These are phyloP conservation scores for Oryzias curvinotus DNA, from an alignment of 2,113 vertebrate species.

Conservation along the genomic window DNA sequence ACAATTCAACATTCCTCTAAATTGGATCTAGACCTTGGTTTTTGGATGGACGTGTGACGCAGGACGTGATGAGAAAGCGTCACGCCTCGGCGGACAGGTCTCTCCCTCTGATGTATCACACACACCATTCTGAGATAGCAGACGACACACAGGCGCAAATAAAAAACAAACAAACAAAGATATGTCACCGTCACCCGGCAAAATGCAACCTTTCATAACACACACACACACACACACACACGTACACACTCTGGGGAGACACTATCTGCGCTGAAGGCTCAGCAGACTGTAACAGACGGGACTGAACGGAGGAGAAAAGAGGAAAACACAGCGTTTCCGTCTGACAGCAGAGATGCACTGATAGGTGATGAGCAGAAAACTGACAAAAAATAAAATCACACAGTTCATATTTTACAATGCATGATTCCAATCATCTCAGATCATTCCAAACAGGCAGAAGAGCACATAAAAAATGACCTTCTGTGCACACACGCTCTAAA, in stretches of 20 bases:
- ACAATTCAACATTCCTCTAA: too few relatives aligned
- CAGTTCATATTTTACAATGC: background rate
- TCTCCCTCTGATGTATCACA: conserved; percentile 50
- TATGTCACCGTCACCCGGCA: conserved; percentile 60
- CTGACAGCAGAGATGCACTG: conserved; percentile 54
- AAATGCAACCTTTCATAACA: too few relatives aligned
- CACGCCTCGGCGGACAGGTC: conserved; percentile 55
- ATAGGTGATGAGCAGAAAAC: conserved; percentile 44
- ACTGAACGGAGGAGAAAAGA: conserved; percentile 63
- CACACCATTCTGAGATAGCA: conserved; percentile 57
- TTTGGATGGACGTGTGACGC: conserved; percentile 31
- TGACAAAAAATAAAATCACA: conserved; percentile 41
- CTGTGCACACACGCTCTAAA: too few relatives aligned
- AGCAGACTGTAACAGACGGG: conserved; percentile 74
- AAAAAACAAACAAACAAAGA: conserved; percentile 64
- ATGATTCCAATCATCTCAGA: background rate
- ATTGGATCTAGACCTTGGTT: conserved; percentile 26
- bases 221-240: conserved; percentile 14
- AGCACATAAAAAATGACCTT: too few relatives aligned
- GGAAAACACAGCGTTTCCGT: conserved; percentile 44
- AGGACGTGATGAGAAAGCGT: conserved; percentile 41
- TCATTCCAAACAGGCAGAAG: too few relatives aligned
- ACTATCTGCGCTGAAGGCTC: conserved; percentile 65
- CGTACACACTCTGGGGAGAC: conserved; percentile 41
- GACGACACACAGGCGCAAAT: conserved; percentile 47